Evolutionary conservation across 1,140 invertebrate species (phyloP), one percentile per base, ranked within the genome.

Genomic region (Cyrtorhinus lividipennis): DNA sequence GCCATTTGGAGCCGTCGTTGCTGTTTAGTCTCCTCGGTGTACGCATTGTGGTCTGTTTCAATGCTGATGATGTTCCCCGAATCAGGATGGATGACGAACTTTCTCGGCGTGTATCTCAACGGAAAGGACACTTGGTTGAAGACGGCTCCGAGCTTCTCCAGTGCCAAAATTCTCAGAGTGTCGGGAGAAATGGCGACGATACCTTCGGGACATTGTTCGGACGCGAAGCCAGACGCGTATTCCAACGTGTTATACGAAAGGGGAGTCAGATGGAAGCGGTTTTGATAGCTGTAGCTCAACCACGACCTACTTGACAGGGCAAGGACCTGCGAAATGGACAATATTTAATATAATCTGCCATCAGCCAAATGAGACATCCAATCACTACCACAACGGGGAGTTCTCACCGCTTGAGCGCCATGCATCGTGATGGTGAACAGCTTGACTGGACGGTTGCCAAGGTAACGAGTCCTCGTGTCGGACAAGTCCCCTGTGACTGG

Each of bases 181-280:
- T 99, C 99, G 0, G 91, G 91, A 0, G 95, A 96, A 74, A 99
- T 99, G 0, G 97, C 96, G 5, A 99, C 97, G 67, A 99, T 96
- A 67, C 95, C 97, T 76, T 99, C 97, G 0, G 94, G 92, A 80
- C 96, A 99, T 74, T 99, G 96, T 75, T 99, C 95, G 64, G 93
- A 97, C 63, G 92, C 92, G 73, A 98, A 99, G 12, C 95, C 94
- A 0, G 94, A 95, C 0, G 97, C 96, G 78, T 95, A 98, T 72
- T 99, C 97, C 22, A 99, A 75, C 56, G 89, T 89, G 75, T 98
- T 94, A 71, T 98, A 98, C 0, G 93, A 97, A 0, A 98, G 73
- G 1, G 95, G 95, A 0, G 95, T 98, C 8, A 98, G 76, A 76
- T 98, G 94, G 70, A 95, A 95, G 56, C 88, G 79, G 77, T 95